Percentiles rank a stretch among this genome's conserved stretches.
Evolutionary conservation across 2,797 vertebrate genomes (phyloP).

Genomic region (Ptychadena robeensis): DNA sequence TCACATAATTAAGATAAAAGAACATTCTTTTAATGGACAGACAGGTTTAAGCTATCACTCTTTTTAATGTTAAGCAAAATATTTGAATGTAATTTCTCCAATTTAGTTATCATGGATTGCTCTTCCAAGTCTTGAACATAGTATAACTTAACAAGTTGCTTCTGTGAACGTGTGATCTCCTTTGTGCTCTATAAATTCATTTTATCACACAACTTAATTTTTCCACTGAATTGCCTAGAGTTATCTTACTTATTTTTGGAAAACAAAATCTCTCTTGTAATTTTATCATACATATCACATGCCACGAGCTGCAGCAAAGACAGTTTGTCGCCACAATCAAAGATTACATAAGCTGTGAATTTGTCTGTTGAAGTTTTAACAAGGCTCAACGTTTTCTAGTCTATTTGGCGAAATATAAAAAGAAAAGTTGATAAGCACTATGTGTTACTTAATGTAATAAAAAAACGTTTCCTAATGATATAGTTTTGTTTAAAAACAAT

Average conservation of each 20-base stretch:
- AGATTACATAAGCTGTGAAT: constrained; percentile 16
- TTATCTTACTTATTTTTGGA: background rate
- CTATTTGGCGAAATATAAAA: too few species aligned
- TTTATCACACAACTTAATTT: background rate
- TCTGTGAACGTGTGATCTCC: background rate
- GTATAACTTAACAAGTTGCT: background rate
- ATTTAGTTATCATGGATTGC: too few species aligned
- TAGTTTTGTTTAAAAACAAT: too few species aligned
- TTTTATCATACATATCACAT: background rate
- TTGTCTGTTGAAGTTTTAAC: background rate
- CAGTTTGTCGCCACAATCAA: constrained; percentile 12
- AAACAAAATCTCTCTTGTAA: background rate
- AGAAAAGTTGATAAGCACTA: too few species aligned
- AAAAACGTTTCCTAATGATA: too few species aligned
- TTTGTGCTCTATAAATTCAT: background rate
- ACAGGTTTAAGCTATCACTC: too few species aligned
- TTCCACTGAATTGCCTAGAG: background rate
- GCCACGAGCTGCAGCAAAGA: background rate
- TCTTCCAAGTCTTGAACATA: too few species aligned
- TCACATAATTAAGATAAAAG: too few species aligned
- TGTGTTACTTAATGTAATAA: too few species aligned
- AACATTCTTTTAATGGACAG: too few species aligned
- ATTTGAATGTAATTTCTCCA: too few species aligned
- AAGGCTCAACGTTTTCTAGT: background rate
- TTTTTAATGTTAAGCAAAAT: too few species aligned